Conservation (phyloP, 2,888 invertebrate genomes). For the Thyatira batis region DNA sequence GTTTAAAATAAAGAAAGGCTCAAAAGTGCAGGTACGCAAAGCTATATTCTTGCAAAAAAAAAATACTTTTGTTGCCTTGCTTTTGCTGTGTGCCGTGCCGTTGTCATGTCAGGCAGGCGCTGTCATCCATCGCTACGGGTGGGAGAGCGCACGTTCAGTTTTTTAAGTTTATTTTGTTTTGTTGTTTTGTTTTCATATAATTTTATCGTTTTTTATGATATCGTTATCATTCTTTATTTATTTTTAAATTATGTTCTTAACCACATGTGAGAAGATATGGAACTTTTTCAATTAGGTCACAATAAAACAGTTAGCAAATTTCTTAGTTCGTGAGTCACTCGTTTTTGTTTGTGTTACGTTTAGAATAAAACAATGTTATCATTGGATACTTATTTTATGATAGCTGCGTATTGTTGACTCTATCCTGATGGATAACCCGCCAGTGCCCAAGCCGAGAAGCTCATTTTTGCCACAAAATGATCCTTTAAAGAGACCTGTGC, state of each 20-base stretch:
- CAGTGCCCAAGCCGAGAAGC: slow-evolving; percentile 70
- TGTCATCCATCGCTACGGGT: too few relatives aligned
- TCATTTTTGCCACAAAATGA: slow-evolving; percentile 46
- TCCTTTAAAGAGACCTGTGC: slow-evolving; percentile 73
- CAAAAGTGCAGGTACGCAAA: too few relatives aligned
- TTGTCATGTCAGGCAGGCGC: too few relatives aligned
- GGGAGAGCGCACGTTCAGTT: too few relatives aligned
- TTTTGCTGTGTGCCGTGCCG: too few relatives aligned
- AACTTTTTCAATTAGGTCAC: not conserved
- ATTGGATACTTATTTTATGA: slow-evolving; percentile 29
- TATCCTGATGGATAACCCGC: slow-evolving; percentile 65
- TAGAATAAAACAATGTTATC: slow-evolving; percentile 44
- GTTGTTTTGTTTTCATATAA: too few relatives aligned
- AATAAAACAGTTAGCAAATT: not conserved
- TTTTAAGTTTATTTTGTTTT: too few relatives aligned
- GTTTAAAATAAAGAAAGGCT: too few relatives aligned
- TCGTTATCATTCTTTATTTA: not conserved
- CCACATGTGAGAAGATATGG: not conserved
- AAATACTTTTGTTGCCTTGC: too few relatives aligned
- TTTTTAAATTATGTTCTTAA: not conserved
- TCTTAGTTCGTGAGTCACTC: slow-evolving; percentile 13
- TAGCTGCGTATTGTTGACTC: slow-evolving; percentile 17
- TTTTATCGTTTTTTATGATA: not conserved
- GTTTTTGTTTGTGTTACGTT: slow-evolving; percentile 34
- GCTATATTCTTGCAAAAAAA: too few relatives aligned